These are phyloP conservation scores for Drosophila hydei DNA, from an alignment of 1,140 invertebrate species.

Conservation along the genomic window DNA sequence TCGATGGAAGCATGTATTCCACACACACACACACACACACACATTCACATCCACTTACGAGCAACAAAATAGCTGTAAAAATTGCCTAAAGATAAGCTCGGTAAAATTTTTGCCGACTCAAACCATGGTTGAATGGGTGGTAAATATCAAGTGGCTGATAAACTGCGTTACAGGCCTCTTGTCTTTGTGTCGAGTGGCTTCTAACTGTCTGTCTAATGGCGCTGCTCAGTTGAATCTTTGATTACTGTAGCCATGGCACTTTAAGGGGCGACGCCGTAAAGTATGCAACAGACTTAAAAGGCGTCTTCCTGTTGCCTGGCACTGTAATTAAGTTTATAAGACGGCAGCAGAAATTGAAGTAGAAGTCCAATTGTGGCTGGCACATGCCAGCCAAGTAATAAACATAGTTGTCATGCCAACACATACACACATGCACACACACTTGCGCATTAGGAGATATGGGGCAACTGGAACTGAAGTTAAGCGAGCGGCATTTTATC, in stretches of 20 bases:
- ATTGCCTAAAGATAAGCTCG: conserved; percentile 7
- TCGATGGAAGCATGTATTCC: not conserved
- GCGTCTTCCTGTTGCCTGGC: conserved; percentile 14
- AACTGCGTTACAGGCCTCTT: conserved; percentile 21
- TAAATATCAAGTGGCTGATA: conserved; percentile 20
- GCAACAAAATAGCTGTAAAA: conserved; percentile 6
- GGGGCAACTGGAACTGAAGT: conserved; percentile 37
- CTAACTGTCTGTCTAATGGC: conserved; percentile 59
- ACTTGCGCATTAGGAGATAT: conserved; percentile 20
- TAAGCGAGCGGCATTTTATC: conserved; percentile 78
- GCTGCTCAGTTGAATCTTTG: conserved; percentile 45
- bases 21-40: not conserved
- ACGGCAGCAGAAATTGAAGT: conserved; percentile 15
- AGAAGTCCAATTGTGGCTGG: conserved; percentile 42
- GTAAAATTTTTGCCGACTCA: not conserved
- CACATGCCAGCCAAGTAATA: conserved; percentile 60
- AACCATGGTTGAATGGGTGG: not conserved
- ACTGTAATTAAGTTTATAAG: conserved; percentile 78
- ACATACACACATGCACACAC: conserved; percentile 19
- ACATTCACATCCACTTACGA: conserved; percentile 6
- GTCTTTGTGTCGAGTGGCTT: conserved; percentile 27
- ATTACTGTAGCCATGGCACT: conserved; percentile 17
- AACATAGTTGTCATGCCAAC: conserved; percentile 76
- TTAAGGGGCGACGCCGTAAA: conserved; percentile 39
- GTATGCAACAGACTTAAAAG: conserved; percentile 39